These are phyloP conservation scores for Neodiprion virginianus DNA, from an alignment of 1,140 invertebrate species.

Conservation along the genomic window DNA sequence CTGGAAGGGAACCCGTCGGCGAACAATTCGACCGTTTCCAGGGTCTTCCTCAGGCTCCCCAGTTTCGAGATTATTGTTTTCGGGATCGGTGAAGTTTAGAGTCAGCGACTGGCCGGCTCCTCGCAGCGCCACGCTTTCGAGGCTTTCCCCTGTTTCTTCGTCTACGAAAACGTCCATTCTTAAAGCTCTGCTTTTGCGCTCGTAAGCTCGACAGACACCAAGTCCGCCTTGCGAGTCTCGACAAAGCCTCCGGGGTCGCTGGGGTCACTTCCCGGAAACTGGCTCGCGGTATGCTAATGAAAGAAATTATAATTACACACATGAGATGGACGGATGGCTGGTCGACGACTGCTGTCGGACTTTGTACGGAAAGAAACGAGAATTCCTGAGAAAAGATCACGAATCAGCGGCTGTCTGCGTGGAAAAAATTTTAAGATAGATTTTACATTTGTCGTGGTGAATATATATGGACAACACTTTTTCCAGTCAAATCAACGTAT, in stretches of 20 bases:
- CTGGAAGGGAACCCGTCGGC: slow-evolving; percentile 47
- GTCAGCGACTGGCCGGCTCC: background rate
- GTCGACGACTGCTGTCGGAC: too few relatives aligned
- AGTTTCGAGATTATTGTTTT: slow-evolving; percentile 47
- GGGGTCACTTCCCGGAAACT: slow-evolving; percentile 49
- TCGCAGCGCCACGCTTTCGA: slow-evolving; percentile 27
- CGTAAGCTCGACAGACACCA: background rate
- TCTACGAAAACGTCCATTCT: slow-evolving; percentile 43
- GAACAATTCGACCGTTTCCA: slow-evolving; percentile 18
- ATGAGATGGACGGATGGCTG: too few relatives aligned
- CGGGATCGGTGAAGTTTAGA: slow-evolving; percentile 12
- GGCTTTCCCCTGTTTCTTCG: slow-evolving; percentile 49
- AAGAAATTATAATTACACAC: slow-evolving; percentile 4
- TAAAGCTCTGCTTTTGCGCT: slow-evolving; percentile 23
- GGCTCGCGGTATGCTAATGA: slow-evolving; percentile 35
- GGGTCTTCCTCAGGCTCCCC: slow-evolving; percentile 48
- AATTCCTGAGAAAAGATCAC: too few relatives aligned
- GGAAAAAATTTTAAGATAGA: too few relatives aligned
- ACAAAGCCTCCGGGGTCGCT: slow-evolving; percentile 40
- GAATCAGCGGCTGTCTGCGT: too few relatives aligned
- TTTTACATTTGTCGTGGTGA: too few relatives aligned
- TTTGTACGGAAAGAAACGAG: too few relatives aligned
- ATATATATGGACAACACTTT: too few relatives aligned
- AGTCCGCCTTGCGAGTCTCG: slow-evolving; percentile 14
- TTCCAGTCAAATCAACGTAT: too few relatives aligned